A percentile compares a stretch with the other conserved stretches of the same genome.
Conservation (phyloP, 2,797 vertebrate species). For the Arremon aurantiirostris region DNA sequence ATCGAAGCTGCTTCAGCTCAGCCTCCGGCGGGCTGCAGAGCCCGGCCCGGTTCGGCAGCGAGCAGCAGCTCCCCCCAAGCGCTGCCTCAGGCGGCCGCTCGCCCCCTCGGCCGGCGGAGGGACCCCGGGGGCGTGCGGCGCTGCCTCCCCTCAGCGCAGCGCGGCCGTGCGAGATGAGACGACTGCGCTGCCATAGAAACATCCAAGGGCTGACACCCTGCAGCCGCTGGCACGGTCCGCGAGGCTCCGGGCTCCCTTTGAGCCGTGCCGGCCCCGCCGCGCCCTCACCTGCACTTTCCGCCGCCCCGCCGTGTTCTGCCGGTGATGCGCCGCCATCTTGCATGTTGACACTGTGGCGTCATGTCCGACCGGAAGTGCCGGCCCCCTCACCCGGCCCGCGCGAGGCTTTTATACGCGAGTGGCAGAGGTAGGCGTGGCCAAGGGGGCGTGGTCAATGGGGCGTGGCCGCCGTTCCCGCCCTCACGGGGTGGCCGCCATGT, state of each 20-base stretch:
- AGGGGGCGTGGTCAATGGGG: rapidly evolving
- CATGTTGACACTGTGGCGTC: constrained; percentile 94
- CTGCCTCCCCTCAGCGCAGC: not conserved
- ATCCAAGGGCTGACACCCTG: rapidly evolving
- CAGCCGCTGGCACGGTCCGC: not conserved
- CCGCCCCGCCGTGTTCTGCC: constrained; percentile 97
- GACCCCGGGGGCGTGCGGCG: rapidly evolving
- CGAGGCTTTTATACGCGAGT: rapidly evolving
- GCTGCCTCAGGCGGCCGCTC: not conserved
- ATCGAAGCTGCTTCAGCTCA: not conserved
- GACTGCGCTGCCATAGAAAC: not conserved
- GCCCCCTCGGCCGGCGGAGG: not conserved
- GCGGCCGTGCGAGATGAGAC: rapidly evolving
- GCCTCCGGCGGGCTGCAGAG: not conserved
- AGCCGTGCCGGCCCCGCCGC: not conserved
- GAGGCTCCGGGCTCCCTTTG: not conserved
- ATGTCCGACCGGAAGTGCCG: constrained; percentile 80
- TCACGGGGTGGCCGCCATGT: not conserved
- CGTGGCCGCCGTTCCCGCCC: rapidly evolving
- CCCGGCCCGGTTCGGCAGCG: not conserved
- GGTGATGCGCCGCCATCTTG: constrained; percentile 99
- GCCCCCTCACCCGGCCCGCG: not conserved
- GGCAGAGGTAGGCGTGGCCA: rapidly evolving
- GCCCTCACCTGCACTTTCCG: constrained; percentile 95
- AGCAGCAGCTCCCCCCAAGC: not conserved